Conservation (phyloP, 1,140 invertebrate genomes). For the Neoseiulus cucumeris region DNA sequence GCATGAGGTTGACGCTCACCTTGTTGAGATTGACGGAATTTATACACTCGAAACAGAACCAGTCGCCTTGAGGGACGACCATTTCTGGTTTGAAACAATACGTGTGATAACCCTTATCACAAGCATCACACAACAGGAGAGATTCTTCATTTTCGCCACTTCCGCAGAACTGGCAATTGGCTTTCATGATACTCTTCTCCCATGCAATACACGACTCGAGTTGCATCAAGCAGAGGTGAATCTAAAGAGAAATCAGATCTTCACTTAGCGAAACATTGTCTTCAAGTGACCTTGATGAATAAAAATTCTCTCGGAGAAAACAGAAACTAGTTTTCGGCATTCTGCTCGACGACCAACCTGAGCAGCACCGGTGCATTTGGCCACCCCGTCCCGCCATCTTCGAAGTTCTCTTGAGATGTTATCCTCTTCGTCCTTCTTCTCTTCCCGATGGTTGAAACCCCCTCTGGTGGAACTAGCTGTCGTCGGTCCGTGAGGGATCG, state of each 20-base stretch:
- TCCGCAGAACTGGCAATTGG: constrained; percentile 89
- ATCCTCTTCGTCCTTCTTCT: constrained; percentile 13
- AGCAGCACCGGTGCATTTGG: constrained; percentile 55
- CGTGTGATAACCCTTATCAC: constrained; percentile 92
- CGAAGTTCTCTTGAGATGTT: constrained; percentile 36
- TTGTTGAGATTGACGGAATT: constrained; percentile 48
- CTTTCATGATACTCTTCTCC: constrained; percentile 98
- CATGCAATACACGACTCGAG: constrained; percentile 79
- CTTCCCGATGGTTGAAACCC: constrained; percentile 13
- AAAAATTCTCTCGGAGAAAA: no score
- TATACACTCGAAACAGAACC: constrained; percentile 89
- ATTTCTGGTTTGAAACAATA: constrained; percentile 95
- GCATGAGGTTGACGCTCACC: neutral
- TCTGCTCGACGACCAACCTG: no score
- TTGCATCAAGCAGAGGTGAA: constrained; percentile 70
- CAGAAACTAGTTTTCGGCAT: no score
- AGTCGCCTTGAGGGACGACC: constrained; percentile 87
- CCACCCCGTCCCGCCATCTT: constrained; percentile 69
- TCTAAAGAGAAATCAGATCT: constrained; percentile 26
- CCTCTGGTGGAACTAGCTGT: neutral
- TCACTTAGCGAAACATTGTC: no score
- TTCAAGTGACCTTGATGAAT: no score
- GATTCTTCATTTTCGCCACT: constrained; percentile 89
- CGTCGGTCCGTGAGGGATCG: neutral
- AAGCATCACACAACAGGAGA: constrained; percentile 79